Evolutionary conservation across 2,797 vertebrate genomes (phyloP).

Genomic region (Tapera naevia): DNA sequence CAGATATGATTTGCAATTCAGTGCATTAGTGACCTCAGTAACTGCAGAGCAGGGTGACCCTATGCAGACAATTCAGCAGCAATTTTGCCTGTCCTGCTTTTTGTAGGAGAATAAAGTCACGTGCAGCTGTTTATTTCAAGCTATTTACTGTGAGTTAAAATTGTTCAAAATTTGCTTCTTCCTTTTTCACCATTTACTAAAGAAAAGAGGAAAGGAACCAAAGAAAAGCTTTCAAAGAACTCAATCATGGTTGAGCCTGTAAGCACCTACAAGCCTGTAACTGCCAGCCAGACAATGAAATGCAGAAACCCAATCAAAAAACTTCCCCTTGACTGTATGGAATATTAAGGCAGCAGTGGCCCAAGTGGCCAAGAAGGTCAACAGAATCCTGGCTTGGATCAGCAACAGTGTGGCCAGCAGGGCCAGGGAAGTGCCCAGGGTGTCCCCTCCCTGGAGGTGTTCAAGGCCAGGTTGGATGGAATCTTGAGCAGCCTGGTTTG

Average conservation of each 20-base stretch:
- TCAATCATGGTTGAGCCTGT: not conserved
- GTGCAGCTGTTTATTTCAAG: not conserved
- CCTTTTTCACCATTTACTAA: not conserved
- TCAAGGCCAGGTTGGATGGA: too few species aligned
- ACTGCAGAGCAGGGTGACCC: conserved; percentile 27
- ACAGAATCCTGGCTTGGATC: too few species aligned
- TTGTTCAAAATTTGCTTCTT: not conserved
- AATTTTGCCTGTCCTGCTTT: not conserved
- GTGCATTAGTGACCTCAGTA: not conserved
- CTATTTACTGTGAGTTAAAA: not conserved
- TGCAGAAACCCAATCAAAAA: not conserved
- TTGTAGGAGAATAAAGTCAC: not conserved
- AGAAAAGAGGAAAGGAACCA: not conserved
- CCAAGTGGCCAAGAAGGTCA: too few species aligned
- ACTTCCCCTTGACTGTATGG: not conserved
- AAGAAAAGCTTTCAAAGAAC: not conserved
- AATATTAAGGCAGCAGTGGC: too few species aligned
- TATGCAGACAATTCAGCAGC: not conserved
- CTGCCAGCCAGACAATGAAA: not conserved
- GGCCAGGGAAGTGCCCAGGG: too few species aligned
- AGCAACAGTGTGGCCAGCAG: too few species aligned
- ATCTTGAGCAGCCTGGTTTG: too few species aligned
- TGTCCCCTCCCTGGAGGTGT: too few species aligned
- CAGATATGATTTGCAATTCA: conserved; percentile 15
- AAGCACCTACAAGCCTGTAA: not conserved